Evolutionary conservation across 2,797 vertebrate species (phyloP), one percentile per base, ranked within the genome.

Genomic region (Myripristis murdjan): DNA sequence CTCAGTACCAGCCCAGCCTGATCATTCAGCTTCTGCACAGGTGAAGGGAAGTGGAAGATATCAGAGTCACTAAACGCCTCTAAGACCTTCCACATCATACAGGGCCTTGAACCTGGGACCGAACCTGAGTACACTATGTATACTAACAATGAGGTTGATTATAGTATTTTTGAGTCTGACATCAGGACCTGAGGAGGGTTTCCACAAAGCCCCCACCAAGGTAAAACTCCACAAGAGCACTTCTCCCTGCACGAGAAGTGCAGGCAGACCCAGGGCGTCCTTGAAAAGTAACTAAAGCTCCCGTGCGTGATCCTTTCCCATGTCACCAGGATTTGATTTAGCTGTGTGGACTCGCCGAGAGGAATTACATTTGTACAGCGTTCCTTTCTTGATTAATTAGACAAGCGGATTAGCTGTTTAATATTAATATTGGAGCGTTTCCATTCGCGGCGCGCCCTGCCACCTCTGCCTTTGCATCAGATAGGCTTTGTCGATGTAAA

Each of bases 81-180:
- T 88, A 91, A 94, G 93, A 95, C 90, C 92, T 95, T 93, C 91
- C 95, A 95, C 92, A 83, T 96, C 87, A 91, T 95, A 95, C 95
- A 96, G 69, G 94, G 91, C n/a, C 93, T 95, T 81, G 93, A 96
- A 89, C 94, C 96, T 41, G 96, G 93, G 86, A 95, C 95, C 65
- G 95, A 95, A 64, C 95, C 86, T 95, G 93, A 91, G 94, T 97
- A 90, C 95, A 92, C 84, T 94, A n/a, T 96, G 80, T 91, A 96
- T 94, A 94, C 96, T 91, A 96, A 96, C 95, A 94, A 92, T 85
- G 92, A 94, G 95, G 90, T 94, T 91, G 94, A 95, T 96, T 96
- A 94, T 96, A 96, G 95, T 93, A 95, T 97, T 94, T 97, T 96
- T 95, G 95, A 96, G 95, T 96, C 96, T 92, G 93, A 97, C 92